phyloP scores from a whole-genome alignment of 2,888 invertebrate genomes.

The Tipula unca region DNA sequence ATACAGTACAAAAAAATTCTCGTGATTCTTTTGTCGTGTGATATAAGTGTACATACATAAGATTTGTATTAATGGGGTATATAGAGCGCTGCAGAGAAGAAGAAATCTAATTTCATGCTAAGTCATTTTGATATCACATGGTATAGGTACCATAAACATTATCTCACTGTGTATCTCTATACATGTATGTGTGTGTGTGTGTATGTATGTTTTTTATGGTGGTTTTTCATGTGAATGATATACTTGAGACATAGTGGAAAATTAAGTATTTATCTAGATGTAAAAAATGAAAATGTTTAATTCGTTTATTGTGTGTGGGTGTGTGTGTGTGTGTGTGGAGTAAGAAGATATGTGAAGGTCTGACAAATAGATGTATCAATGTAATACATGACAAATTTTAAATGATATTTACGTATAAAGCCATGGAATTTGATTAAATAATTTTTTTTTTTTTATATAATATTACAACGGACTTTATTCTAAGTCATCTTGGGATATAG shows the following conservation, averaged over 20 bases:
- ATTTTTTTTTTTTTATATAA: too few species aligned
- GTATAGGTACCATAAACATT: neutral
- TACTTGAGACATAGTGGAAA: neutral
- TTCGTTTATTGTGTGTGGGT: neutral
- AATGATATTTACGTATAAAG: too few species aligned
- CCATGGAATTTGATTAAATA: too few species aligned
- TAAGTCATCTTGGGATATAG: too few species aligned
- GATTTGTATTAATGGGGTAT: neutral
- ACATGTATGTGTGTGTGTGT: neutral
- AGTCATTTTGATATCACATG: neutral
- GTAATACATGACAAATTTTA: too few species aligned
- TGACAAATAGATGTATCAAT: too few species aligned
- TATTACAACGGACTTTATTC: too few species aligned
- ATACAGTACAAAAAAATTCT: neutral
- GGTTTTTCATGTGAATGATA: neutral
- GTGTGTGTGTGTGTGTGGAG: too few species aligned
- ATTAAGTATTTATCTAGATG: neutral
- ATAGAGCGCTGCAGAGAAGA: neutral
- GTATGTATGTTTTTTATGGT: neutral
- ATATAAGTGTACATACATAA: neutral
- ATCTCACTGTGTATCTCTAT: neutral
- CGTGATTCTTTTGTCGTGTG: neutral
- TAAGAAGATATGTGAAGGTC: too few species aligned
- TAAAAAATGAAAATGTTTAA: neutral
- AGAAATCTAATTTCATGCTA: neutral